Conservation (phyloP, 2,113 vertebrate species). For the Paraplagusia blochii region DNA sequence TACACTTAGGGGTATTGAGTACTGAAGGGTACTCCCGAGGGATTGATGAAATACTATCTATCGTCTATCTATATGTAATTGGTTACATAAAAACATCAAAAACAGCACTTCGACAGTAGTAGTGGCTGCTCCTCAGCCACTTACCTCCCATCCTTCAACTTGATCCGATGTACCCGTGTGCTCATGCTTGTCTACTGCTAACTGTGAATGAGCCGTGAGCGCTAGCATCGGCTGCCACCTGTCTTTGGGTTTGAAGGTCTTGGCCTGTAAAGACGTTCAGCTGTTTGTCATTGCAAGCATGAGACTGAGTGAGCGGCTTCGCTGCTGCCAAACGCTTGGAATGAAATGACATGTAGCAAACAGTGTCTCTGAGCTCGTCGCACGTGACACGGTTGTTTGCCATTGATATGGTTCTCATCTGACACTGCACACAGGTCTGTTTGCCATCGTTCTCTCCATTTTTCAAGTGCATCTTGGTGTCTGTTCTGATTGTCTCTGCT, state of each 20-base stretch:
- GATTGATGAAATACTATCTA: no score
- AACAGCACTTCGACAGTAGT: no score
- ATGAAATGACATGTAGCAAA: constrained; percentile 48
- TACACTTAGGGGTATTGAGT: no score
- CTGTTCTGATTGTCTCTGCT: constrained; percentile 82
- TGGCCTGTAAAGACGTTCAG: constrained; percentile 61
- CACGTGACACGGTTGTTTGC: constrained; percentile 48
- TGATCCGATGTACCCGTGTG: constrained; percentile 10
- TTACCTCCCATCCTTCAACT: not conserved
- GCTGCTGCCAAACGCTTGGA: constrained; percentile 66
- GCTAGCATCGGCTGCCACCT: constrained; percentile 35
- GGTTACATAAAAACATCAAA: no score
- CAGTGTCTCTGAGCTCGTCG: constrained; percentile 53
- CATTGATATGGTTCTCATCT: constrained; percentile 54
- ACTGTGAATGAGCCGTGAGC: constrained; percentile 40
- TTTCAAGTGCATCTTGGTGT: constrained; percentile 82
- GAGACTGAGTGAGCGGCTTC: constrained; percentile 64
- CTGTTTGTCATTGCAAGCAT: constrained; percentile 68
- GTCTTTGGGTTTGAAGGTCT: constrained; percentile 39
- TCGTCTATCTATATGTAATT: no score
- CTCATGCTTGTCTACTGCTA: constrained; percentile 27
- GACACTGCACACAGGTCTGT: constrained; percentile 58
- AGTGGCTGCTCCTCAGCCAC: not conserved
- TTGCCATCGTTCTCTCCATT: constrained; percentile 56
- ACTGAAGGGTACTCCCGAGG: no score